phyloP scores from a whole-genome alignment of 1,140 invertebrate species.

The Hesperophylax magnus region DNA sequence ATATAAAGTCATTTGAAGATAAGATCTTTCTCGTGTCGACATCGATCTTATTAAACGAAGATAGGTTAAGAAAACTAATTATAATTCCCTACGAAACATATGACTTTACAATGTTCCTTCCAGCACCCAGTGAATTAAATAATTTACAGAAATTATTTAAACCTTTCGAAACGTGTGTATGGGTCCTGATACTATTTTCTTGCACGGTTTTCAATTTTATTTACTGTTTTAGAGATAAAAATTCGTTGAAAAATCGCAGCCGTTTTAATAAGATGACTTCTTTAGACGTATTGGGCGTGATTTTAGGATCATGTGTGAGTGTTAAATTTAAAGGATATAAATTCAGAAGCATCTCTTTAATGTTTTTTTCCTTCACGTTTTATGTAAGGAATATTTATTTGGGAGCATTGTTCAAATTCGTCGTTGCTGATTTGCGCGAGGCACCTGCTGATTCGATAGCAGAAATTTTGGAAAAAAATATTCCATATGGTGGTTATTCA shows the following conservation, averaged over 20 bases:
- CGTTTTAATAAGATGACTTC: not conserved
- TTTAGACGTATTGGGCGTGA: not conserved
- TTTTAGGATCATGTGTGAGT: not conserved
- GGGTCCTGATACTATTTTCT: not conserved
- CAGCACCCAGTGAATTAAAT: not conserved
- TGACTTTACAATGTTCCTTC: not conserved
- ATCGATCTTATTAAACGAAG: not conserved
- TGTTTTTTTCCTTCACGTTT: constrained; percentile 3
- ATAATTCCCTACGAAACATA: not conserved
- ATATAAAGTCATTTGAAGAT: constrained; percentile 1
- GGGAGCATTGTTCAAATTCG: not conserved
- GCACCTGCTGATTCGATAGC: not conserved
- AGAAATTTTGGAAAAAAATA: not conserved
- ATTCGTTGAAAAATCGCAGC: too few species aligned
- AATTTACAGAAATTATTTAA: constrained; percentile 15
- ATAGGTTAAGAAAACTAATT: not conserved
- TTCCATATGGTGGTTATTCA: not conserved
- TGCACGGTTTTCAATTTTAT: too few species aligned
- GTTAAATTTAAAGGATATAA: not conserved
- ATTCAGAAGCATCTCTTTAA: not conserved
- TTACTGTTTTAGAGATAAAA: too few species aligned
- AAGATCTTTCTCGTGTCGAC: not conserved
- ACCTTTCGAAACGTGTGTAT: not conserved
- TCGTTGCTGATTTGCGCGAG: not conserved
- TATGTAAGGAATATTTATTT: constrained; percentile 10